Base-by-base conservation (phyloP, 1,140 invertebrate species). In the Atopsyche davidsoni region DNA sequence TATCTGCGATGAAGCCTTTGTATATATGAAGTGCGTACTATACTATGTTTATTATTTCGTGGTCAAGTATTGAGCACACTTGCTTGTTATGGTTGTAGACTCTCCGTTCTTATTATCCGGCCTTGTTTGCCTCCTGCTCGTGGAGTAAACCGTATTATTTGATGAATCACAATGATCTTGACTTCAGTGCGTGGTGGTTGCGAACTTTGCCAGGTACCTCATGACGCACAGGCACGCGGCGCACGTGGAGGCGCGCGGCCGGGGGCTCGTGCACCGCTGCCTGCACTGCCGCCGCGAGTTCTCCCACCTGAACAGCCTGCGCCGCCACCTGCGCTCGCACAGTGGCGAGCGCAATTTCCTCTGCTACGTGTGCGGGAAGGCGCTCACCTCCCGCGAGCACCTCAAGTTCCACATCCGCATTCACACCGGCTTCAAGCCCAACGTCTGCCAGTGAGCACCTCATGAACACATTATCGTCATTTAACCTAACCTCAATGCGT, bases 331-430 rank as follows among this genome's bases (percentile, higher is more conserved):
- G 53, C 72, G 78, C 52, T 73, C 68, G 9, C 81, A 84, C 64
- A 74, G 76, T 21, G 81, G 80, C 1, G 78, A 76, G 25, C 75
- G 77, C 46, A 71, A 78, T 23, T 78, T 77, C 62, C 65, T 80
- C 0, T 86, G 83, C 65, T 79, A 82, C 58, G 79, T 87, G 22
- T 90, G 89, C 66, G 81, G 81, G 11, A 91, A 93, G 70, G 79
- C 83, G 44, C 79, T 94, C 31, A 79, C 80, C 16, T 80, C 75
- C 31, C 75, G 78, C 2, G 81, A 85, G 44, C 82, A 84, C 50
- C 68, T 87, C 39, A 85, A 83, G 62, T 81, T 83, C 59, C 83
- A 87, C 58, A 64, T 79, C 19, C 66, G 82, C 16, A 84, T 85
- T 17, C 83, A 87, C 59, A 83, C 81, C 0, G 83, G 83, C 0